Evolutionary conservation across 1,140 invertebrate species (phyloP).

Genomic region (Drosophila santomea): DNA sequence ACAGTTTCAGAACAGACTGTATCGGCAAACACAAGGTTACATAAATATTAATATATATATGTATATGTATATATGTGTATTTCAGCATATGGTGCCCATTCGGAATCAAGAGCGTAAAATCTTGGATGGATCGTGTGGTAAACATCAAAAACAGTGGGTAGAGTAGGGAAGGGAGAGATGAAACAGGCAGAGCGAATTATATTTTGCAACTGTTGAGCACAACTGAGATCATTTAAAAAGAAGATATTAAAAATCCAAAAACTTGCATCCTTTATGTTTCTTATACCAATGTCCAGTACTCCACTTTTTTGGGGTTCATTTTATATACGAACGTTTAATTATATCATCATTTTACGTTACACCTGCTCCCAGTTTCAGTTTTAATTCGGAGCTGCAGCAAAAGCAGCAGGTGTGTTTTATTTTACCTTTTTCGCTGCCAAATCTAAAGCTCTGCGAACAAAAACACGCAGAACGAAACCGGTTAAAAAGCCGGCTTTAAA

Average conservation of each 20-base stretch:
- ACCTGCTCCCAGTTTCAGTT: slow-evolving; percentile 23
- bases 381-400: slow-evolving; percentile 4
- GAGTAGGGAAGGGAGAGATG: neutral
- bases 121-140: slow-evolving; percentile 5
- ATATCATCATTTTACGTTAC: slow-evolving; percentile 7
- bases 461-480: slow-evolving; percentile 35
- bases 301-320: slow-evolving; percentile 1
- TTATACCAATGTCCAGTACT: neutral
- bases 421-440: slow-evolving; percentile 28
- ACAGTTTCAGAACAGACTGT: slow-evolving; percentile 5
- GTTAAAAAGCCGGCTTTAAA: slow-evolving; percentile 37
- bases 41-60: neutral
- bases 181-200: slow-evolving; percentile 39
- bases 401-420: slow-evolving; percentile 46
- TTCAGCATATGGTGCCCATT: slow-evolving; percentile 33
- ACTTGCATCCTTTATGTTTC: neutral
- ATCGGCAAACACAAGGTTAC: neutral
- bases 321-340: neutral
- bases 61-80: slow-evolving; percentile 1
- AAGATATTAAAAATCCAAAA: neutral
- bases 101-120: slow-evolving; percentile 11
- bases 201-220: slow-evolving; percentile 50
- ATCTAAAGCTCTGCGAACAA: slow-evolving; percentile 11
- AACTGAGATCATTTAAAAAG: neutral
- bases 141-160: slow-evolving; percentile 3